Conservation (phyloP, 1,140 invertebrate genomes). For the Drosophila miranda region DNA sequence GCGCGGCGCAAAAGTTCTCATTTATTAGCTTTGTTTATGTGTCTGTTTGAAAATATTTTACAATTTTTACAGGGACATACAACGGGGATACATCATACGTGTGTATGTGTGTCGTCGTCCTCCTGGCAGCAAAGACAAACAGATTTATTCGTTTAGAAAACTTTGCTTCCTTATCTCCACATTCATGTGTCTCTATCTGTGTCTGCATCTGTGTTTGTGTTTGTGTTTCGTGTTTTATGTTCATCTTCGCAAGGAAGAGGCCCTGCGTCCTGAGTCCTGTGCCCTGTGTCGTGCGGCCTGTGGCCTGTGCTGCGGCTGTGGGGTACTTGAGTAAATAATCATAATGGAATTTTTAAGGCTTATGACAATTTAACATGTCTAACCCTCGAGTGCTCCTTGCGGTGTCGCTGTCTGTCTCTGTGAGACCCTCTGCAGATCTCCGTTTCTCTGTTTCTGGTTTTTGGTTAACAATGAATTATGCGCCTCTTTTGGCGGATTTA, state of each 20-base stretch:
- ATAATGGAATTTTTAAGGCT: constrained; percentile 80
- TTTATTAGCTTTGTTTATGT: constrained; percentile 71
- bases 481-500: constrained; percentile 30
- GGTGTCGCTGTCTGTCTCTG: constrained; percentile 7
- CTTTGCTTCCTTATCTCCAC: constrained; percentile 71
- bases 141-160: constrained; percentile 78
- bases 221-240: constrained; percentile 59
- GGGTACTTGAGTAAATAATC: constrained; percentile 73
- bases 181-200: constrained; percentile 57
- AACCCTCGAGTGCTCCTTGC: constrained; percentile 14
- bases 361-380: constrained; percentile 71
- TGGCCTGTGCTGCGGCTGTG: not conserved
- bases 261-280: no score
- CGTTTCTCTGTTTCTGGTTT: constrained; percentile 24
- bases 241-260: constrained; percentile 16
- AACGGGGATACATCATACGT: constrained; percentile 7
- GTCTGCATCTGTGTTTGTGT: constrained; percentile 35
- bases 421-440: constrained; percentile 1
- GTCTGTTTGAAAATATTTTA: constrained; percentile 67
- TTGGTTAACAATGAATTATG: constrained; percentile 58
- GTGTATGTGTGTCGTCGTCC: constrained; percentile 15
- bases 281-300: no score
- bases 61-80: constrained; percentile 54
- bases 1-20: constrained; percentile 71
- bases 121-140: constrained; percentile 73